Conservation (phyloP, 1,140 invertebrate species). For the Plodia interpunctella region DNA sequence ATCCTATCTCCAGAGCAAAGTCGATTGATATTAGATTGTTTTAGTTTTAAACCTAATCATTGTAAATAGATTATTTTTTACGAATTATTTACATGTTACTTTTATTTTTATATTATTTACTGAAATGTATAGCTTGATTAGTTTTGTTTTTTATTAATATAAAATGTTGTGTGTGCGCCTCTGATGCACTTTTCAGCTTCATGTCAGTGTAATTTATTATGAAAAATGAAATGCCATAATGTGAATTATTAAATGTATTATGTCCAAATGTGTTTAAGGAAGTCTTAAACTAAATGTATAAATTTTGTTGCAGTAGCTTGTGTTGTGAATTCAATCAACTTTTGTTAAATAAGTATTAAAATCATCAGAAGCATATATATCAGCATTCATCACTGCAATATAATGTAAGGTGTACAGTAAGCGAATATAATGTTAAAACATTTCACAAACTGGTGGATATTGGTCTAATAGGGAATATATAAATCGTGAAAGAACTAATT, state of each 20-base stretch:
- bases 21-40: slow-evolving; percentile 22
- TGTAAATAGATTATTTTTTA: slow-evolving; percentile 68
- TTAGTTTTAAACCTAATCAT: slow-evolving; percentile 35
- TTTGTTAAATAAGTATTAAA: neutral
- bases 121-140: slow-evolving; percentile 57
- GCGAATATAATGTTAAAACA: neutral
- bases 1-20: slow-evolving; percentile 4
- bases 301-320: neutral
- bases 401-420: neutral
- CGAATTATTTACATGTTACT: slow-evolving; percentile 56
- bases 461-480: neutral
- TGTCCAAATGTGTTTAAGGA: neutral
- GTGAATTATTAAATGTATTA: neutral
- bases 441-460: neutral
- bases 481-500: too few species aligned
- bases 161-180: slow-evolving; percentile 10
- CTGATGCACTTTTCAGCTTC: slow-evolving; percentile 2
- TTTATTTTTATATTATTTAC: slow-evolving; percentile 69
- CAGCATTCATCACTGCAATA: neutral
- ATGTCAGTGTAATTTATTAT: neutral
- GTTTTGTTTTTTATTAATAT: slow-evolving; percentile 46
- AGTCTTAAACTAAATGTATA: neutral
- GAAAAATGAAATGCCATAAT: neutral
- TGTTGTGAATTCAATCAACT: neutral
- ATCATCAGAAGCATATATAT: slow-evolving; percentile 4